phyloP scores from a whole-genome alignment of 2,888 invertebrate species.

The Pheosia tremula region DNA sequence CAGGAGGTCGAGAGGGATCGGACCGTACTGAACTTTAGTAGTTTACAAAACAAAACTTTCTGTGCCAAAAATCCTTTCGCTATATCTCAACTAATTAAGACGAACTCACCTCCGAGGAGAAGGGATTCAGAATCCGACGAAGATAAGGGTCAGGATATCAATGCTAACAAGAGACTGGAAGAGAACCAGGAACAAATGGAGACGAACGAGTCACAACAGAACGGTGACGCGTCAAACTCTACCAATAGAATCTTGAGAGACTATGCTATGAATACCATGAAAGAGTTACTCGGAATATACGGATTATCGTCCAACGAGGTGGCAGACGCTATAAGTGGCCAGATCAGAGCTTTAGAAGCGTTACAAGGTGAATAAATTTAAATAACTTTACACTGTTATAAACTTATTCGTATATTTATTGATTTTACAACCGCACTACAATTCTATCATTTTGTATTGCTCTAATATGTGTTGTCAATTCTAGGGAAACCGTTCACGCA shows the following conservation, averaged over 20 bases:
- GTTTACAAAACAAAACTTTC: constrained; percentile 80
- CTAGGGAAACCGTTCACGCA: constrained; percentile 78
- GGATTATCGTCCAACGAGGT: constrained; percentile 89
- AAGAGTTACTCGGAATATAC: constrained; percentile 90
- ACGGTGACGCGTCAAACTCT: constrained; percentile 74
- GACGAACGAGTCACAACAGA: constrained; percentile 59
- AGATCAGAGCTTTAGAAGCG: constrained; percentile 87
- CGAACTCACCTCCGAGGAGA: constrained; percentile 81
- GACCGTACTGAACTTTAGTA: constrained; percentile 77
- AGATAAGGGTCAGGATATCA: constrained; percentile 78
- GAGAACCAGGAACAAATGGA: constrained; percentile 65
- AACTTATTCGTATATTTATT: constrained; percentile 21
- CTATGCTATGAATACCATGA: constrained; percentile 92
- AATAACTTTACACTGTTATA: constrained; percentile 26
- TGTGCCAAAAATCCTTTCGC: constrained; percentile 85
- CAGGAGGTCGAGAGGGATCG: constrained; percentile 67
- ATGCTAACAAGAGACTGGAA: constrained; percentile 76
- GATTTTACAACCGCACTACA: constrained; percentile 7
- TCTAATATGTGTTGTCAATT: constrained; percentile 7
- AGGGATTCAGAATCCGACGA: constrained; percentile 81
- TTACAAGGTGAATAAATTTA: constrained; percentile 85
- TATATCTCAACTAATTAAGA: constrained; percentile 82
- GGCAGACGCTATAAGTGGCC: constrained; percentile 88
- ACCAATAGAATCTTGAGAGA: constrained; percentile 88
- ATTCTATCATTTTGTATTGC: constrained; percentile 18